Base-by-base conservation (phyloP, 1,140 invertebrate genomes). In the Hirudo medicinalis region DNA sequence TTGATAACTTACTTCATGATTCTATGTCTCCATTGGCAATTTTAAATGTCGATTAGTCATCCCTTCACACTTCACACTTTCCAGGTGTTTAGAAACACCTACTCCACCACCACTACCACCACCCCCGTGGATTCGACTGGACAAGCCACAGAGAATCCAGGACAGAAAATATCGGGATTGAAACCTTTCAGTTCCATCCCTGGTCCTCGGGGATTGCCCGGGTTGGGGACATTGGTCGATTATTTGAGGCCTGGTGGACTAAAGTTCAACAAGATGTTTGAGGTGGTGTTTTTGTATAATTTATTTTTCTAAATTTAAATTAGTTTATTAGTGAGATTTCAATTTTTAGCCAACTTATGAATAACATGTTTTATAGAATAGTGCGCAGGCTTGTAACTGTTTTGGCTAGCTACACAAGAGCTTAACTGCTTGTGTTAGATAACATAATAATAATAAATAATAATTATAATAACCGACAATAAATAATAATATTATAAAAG, bases 231-330 rank as follows among this genome's bases (percentile, higher is more conserved):
- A 0, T 72, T 82, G 15, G 78, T 78, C 54, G 78, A 79, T 57
- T 82, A 81, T 70, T 75, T 80, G 27, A 82, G 80, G 70, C 80
- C 79, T 72, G 79, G 80, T 70, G 80, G 80, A 19, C 75, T 77
- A 8, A 74, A 72, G 63, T 81, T 82, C 71, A 76, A 75, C 53
- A 81, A 80, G 77, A 79, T 82, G 78, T 80, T 80, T 74, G 78
- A 82, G 76, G 80, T 82, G 72, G 40, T 49, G 0, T 49, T 49
- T 49, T 49, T 43, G 75, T 4, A 70, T 11, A 40, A 20, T 71
- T 20, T 20, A 54, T 69, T 68, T 69, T 43, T 69, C 13, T 36
- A 69, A 8, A 27, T 11, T 36, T 69, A 69, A 69, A 69, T 68
- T 32, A 68, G 20, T 25, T 68, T 2, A 2, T 20, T 2, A 6